Base-by-base conservation (phyloP, 1,140 invertebrate species). In the Hormaphis cornu region DNA sequence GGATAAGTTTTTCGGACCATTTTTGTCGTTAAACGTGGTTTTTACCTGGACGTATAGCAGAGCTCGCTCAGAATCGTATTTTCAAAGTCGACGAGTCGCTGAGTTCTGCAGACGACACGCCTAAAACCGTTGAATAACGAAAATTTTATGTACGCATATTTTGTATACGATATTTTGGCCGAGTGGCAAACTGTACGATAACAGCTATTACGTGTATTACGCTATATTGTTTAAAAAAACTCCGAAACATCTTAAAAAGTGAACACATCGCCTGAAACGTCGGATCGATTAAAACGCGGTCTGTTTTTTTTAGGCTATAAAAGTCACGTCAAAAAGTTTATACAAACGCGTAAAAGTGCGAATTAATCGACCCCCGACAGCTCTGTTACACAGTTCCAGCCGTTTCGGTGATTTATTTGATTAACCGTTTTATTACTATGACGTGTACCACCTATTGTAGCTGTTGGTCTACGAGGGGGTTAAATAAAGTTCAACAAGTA, bases 401-500 rank as follows among this genome's bases (percentile, higher is more conserved):
- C 20, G 26, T 40, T 58, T 24, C 14, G 6, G 54, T 24, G 22
- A 40, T 24, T 37, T n/a, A 16, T 58, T 58, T 58, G 54, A 58
- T 58, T 58, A 58, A 58, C 35, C 9, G 54, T 58, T 58, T 58
- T 40, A 20, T n/a, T 53, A 33, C n/a, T 26, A 16, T 16, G 16
- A 22, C 18, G n/a, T 35, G 14, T 37, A 10, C 18, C n/a, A 22
- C 37, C 22, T 20, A 56, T 40, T 58, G 26, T 22, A 18, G 18
- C 26, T n/a, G n/a, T n/a, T n/a, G n/a, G 2, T n/a, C 33, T 58
- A 24, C 24, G 20, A 22, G 4, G 8, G 46, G 1, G 20, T 58
- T 24, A 24, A 40, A n/a, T n/a, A n/a, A 58, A 58, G 54, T 58
- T 40, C 54, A 58, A 58, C 54, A 58, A 37, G 54, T 58, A 58